Conservation (phyloP, 2,113 vertebrate genomes). For the Grammomys surdaster region DNA sequence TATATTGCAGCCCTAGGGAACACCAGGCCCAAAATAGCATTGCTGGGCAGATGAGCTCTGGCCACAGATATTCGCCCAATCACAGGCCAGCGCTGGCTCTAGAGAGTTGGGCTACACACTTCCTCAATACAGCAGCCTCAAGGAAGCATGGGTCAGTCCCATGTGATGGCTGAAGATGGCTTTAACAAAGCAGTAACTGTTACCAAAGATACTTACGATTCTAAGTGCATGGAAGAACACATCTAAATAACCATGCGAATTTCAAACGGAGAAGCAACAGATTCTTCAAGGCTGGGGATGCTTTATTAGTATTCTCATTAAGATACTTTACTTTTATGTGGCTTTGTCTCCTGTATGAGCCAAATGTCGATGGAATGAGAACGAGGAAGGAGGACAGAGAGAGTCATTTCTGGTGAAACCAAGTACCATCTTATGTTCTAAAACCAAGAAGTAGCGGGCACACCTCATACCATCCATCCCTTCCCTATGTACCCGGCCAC, state of each 20-base stretch:
- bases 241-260: not conserved
- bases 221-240: not conserved
- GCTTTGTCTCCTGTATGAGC: not conserved
- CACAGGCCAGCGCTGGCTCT: constrained; percentile 79
- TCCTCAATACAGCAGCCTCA: constrained; percentile 87
- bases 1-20: rapidly evolving
- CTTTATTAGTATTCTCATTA: not conserved
- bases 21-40: constrained; percentile 9
- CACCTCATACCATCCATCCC: not conserved
- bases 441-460: not conserved
- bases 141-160: constrained; percentile 85
- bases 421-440: not conserved
- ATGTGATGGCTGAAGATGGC: constrained; percentile 77
- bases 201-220: constrained; percentile 60
- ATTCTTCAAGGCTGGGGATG: not conserved
- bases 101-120: constrained; percentile 85
- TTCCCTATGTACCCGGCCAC: not conserved
- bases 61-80: not conserved
- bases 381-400: not conserved
- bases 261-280: not conserved
- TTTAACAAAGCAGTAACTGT: constrained; percentile 80
- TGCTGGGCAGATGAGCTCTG: constrained; percentile 74
- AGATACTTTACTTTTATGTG: constrained; percentile 6
- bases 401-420: not conserved
- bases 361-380: constrained; percentile 29